Conservation (phyloP, 2,113 vertebrate genomes). For the Peromyscus leucopus region DNA sequence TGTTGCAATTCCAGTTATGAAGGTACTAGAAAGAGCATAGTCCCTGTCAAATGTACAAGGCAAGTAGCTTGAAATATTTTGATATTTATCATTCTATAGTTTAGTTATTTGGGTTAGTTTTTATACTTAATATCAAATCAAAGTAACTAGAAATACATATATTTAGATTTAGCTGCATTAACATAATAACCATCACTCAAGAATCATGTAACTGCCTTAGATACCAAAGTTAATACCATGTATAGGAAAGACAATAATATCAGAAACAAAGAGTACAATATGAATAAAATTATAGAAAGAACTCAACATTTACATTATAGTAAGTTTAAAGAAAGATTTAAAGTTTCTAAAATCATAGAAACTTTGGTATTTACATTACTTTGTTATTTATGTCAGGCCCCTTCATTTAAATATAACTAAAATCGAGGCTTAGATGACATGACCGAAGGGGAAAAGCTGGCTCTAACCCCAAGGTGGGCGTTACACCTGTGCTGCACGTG, state of each 20-base stretch:
- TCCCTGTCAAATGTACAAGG: not conserved
- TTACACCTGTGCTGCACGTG: not conserved
- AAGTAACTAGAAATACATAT: not conserved
- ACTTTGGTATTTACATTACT: not conserved
- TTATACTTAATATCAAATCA: not conserved
- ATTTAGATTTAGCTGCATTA: not conserved
- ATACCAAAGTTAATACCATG: not conserved
- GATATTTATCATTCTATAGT: not conserved
- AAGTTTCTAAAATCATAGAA: not conserved
- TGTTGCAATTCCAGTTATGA: not conserved
- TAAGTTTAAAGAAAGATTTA: not conserved
- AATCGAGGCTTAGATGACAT: not conserved
- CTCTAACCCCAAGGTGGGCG: not conserved
- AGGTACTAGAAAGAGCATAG: not conserved
- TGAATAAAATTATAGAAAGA: not conserved
- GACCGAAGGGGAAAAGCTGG: not conserved
- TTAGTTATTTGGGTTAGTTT: not conserved
- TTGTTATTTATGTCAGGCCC: not conserved
- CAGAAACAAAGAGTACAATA: not conserved
- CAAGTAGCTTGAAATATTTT: not conserved
- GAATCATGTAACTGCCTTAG: not conserved
- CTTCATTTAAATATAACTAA: not conserved
- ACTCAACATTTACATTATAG: not conserved
- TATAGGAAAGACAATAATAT: not conserved
- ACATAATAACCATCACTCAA: not conserved